Evolutionary conservation across 2,888 invertebrate species (phyloP), one percentile per base, ranked within the genome.

Genomic region (Trachelus stipa): DNA sequence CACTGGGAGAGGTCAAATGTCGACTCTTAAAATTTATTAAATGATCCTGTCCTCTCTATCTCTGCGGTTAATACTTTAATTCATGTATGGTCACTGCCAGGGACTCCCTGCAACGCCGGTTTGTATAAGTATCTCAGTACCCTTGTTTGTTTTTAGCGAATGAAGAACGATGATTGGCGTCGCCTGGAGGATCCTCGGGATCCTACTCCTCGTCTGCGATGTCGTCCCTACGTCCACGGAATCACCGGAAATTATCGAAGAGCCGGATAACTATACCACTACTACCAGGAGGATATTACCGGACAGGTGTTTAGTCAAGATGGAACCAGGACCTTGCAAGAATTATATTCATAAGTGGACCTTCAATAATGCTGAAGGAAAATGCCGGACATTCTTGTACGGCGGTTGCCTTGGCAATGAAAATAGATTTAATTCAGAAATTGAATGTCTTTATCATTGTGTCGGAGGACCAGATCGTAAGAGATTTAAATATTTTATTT

Each of bases 381-480:
- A 93, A 73, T 95, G 95, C 89, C 92, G 92, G 79, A 93, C 93
- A 82, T 95, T 95, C 86, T 92, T 94, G 31, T 95, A 95, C 93
- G 95, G 95, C 75, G 95, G 95, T 76, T 95, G 95, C 85, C 93
- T 93, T 73, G 95, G 95, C 31, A 95, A 95, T 88, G 93, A 94
- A 83, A 95, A 95, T 89, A 92, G 95, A 81, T 95, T 95, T 88
- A 94, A 94, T 86, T 94, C 94, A 31, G 95, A 95, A 89, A 92
- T 93, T 37, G 94, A 95, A 84, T 95, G 95, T 87, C 91, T 95
- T 75, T 93, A 94, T 85, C 92, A 93, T 82, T 95, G 95, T 89
- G 91, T 94, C 80, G 93, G 94, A n/a, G 93, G 93, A 82, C 92
- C 93, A 0, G 90, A 91, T 79, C 87, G 91, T 91, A 79, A 88